phyloP scores from a whole-genome alignment of 1,140 invertebrate species.

The Reticulitermes speratus region DNA sequence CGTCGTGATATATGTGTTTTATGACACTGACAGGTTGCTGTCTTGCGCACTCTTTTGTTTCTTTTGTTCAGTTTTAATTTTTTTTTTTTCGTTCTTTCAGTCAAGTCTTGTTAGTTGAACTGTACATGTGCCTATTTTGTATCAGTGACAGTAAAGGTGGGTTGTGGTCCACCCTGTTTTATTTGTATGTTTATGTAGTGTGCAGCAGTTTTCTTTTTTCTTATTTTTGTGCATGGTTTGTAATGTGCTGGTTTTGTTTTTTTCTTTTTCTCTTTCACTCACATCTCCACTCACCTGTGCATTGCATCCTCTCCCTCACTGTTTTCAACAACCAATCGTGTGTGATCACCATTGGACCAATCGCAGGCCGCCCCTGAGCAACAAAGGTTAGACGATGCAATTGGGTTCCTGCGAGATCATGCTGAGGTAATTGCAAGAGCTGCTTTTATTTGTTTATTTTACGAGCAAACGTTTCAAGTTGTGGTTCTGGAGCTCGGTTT shows the following conservation, averaged over 20 bases:
- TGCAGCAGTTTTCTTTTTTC: slow-evolving; percentile 35
- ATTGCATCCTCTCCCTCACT: not conserved
- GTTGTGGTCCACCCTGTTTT: slow-evolving; percentile 33
- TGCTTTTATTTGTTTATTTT: not conserved
- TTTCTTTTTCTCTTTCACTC: slow-evolving; percentile 35
- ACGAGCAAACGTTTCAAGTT: not conserved
- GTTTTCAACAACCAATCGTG: not conserved
- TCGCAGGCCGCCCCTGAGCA: slow-evolving; percentile 69
- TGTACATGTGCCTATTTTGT: no score
- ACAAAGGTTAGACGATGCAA: slow-evolving; percentile 84
- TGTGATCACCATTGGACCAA: slow-evolving; percentile 13
- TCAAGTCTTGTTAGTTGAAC: no score
- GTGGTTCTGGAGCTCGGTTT: not conserved
- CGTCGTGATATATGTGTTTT: no score
- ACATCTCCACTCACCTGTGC: slow-evolving; percentile 18
- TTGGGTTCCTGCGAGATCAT: slow-evolving; percentile 83
- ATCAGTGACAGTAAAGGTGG: no score
- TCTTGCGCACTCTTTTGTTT: no score
- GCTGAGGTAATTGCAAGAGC: slow-evolving; percentile 53
- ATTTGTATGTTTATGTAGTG: slow-evolving; percentile 41
- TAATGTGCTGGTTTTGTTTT: slow-evolving; percentile 42
- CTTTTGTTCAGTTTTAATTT: no score
- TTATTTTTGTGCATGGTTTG: slow-evolving; percentile 46
- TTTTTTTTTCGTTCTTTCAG: no score
- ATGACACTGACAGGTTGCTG: no score